Evolutionary conservation across 2,888 invertebrate species (phyloP).

Genomic region (Noctua pronuba): DNA sequence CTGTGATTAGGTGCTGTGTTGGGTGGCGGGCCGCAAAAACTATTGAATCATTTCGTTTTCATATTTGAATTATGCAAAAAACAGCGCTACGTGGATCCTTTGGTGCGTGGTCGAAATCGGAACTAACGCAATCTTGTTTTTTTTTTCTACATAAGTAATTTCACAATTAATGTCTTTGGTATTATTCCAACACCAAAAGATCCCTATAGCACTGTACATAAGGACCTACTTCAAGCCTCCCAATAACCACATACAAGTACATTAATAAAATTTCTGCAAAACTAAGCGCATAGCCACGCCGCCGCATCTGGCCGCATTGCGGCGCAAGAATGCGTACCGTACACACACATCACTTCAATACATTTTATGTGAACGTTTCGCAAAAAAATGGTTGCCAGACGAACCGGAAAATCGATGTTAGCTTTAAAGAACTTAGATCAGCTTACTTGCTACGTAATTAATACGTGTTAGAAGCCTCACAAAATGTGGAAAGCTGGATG

Average conservation of each 20-base stretch:
- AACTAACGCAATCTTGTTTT: not conserved
- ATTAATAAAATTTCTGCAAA: conserved; percentile 33
- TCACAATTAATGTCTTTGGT: not conserved
- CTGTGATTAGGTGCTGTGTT: conserved; percentile 38
- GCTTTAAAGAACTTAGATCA: conserved; percentile 34
- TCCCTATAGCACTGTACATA: not conserved
- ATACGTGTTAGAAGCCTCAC: conserved; percentile 42
- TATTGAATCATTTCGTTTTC: conserved; percentile 35
- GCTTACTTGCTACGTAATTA: conserved; percentile 45
- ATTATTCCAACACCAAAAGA: not conserved
- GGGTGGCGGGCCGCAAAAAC: conserved; percentile 41
- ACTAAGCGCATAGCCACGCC: conserved; percentile 24
- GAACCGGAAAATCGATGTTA: conserved; percentile 46
- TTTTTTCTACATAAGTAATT: not conserved
- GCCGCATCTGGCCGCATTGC: conserved; percentile 51
- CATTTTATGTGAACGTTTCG: conserved; percentile 34
- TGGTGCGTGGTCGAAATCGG: not conserved
- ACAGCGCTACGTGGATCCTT: not conserved
- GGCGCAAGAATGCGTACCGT: conserved; percentile 46
- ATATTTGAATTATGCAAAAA: conserved; percentile 18
- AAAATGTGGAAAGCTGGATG: conserved; percentile 35
- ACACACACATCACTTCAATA: conserved; percentile 33
- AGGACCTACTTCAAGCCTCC: conserved; percentile 23
- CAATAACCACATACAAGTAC: conserved; percentile 16
- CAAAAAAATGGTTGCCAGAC: conserved; percentile 42